Conservation (phyloP, 2,888 invertebrate species). For the Abscondita cerata region DNA sequence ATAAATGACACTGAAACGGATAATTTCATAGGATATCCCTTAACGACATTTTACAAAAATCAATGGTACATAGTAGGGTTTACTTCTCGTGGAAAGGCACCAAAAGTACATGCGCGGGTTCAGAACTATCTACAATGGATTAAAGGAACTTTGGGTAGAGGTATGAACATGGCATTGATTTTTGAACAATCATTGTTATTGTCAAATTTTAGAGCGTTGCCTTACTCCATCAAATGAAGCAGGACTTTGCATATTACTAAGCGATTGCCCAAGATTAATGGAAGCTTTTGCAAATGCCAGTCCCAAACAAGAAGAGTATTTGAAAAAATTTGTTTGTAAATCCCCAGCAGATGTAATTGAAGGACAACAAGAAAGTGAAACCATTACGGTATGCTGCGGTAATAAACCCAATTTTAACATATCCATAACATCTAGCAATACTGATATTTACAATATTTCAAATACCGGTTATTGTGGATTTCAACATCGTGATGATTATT, state of each 20-base stretch:
- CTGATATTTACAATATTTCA: neutral
- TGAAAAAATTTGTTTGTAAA: neutral
- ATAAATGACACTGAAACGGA: neutral
- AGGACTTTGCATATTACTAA: neutral
- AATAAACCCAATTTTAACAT: neutral
- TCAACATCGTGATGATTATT: constrained; percentile 1
- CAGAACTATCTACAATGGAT: neutral
- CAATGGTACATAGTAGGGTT: too few species aligned
- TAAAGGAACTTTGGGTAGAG: neutral
- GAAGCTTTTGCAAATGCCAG: neutral
- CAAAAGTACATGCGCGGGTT: neutral
- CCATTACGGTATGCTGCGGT: neutral
- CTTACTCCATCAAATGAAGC: neutral
- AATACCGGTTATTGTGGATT: neutral
- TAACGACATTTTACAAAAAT: neutral
- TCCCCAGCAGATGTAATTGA: neutral
- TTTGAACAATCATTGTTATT: too few species aligned
- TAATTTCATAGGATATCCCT: neutral
- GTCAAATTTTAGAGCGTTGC: constrained; percentile 1
- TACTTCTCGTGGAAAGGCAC: neutral
- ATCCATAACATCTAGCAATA: neutral
- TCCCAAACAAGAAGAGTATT: neutral
- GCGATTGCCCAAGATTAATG: neutral
- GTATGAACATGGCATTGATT: too few species aligned
- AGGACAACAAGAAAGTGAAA: neutral